phyloP scores from a whole-genome alignment of 2,888 invertebrate genomes.

The Spilosoma lubricipeda region DNA sequence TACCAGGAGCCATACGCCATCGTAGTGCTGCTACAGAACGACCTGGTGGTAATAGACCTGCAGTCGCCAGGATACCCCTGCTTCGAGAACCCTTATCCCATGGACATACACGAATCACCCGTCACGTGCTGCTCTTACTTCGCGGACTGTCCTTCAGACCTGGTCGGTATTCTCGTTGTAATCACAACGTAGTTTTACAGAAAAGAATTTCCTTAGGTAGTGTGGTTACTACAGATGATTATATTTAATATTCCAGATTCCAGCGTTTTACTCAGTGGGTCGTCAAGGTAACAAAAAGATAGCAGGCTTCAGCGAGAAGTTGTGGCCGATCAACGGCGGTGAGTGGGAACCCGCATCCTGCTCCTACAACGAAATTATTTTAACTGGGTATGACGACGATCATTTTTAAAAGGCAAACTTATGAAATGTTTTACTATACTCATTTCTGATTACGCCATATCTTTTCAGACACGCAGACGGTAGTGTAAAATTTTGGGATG shows the following conservation, averaged over 20 bases:
- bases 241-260: constrained; percentile 77
- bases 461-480: constrained; percentile 97
- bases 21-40: constrained; percentile 98
- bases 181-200: neutral
- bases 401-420: neutral
- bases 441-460: neutral
- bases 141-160: constrained; percentile 98
- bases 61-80: constrained; percentile 98
- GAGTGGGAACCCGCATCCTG: constrained; percentile 98
- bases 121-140: constrained; percentile 99
- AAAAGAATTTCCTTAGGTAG: neutral
- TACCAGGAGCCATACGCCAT: constrained; percentile 99
- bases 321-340: constrained; percentile 99
- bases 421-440: neutral
- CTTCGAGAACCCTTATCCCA: constrained; percentile 99
- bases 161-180: constrained; percentile 85
- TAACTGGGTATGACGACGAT: constrained; percentile 92
- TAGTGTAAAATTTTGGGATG: constrained; percentile 99
- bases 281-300: constrained; percentile 90
- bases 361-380: constrained; percentile 98
- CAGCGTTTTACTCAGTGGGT: constrained; percentile 98
- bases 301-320: constrained; percentile 94
- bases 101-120: constrained; percentile 99
- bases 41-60: constrained; percentile 99
- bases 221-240: neutral